Evolutionary conservation across 2,888 invertebrate genomes (phyloP).

Genomic region (Latrodectus elegans): DNA sequence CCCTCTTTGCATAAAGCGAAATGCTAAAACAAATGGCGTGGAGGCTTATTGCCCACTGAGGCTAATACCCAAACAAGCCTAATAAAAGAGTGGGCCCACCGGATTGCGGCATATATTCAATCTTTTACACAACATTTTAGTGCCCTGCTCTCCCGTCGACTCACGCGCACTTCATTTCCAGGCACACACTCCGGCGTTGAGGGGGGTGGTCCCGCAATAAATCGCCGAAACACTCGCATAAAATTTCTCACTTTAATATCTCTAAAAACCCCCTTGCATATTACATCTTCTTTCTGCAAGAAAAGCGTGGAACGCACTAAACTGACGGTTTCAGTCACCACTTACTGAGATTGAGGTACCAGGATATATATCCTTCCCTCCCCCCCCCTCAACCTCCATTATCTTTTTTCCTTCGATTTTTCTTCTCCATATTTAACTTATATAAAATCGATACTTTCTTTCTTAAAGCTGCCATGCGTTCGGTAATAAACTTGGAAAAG

Average conservation of each 20-base stretch:
- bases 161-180: constrained; percentile 26
- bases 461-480: constrained; percentile 11
- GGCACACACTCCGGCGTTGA: neutral
- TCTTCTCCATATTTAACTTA: constrained; percentile 64
- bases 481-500: constrained; percentile 44
- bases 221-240: constrained; percentile 50
- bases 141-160: neutral
- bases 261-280: constrained; percentile 28
- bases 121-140: constrained; percentile 20
- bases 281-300: constrained; percentile 4
- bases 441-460: constrained; percentile 28
- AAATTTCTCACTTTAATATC: constrained; percentile 56
- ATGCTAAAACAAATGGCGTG: neutral
- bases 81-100: neutral
- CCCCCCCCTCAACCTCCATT: too few relatives aligned
- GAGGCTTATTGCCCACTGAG: neutral
- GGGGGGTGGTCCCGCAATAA: constrained; percentile 30
- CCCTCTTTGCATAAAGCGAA: constrained; percentile 1
- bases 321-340: constrained; percentile 46
- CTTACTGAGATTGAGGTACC: constrained; percentile 55
- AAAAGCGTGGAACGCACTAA: neutral
- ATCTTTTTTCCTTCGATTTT: neutral
- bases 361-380: neutral
- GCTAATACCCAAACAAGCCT: neutral
- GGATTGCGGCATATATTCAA: constrained; percentile 2